Conservation (phyloP, 2,888 invertebrate species). For the Agrilus biguttatus region DNA sequence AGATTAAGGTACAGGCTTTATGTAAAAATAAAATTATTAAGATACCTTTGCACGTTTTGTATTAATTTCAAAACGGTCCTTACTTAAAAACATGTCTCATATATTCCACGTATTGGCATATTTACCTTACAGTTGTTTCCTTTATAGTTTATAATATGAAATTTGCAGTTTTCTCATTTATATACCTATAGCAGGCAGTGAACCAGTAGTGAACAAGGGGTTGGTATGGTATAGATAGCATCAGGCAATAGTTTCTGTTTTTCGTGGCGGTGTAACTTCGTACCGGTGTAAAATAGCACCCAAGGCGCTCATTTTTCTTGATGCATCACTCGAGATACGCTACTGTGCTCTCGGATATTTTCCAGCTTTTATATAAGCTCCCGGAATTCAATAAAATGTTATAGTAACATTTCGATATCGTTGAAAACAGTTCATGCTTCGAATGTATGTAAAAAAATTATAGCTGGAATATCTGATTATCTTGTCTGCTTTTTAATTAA, state of each 20-base stretch:
- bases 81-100: no score
- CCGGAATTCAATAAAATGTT: conserved; percentile 11
- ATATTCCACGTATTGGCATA: no score
- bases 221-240: conserved; percentile 6
- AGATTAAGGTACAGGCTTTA: no score
- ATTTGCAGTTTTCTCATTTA: not conserved
- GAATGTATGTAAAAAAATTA: no score
- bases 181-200: conserved; percentile 1
- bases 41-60: no score
- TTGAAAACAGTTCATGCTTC: not conserved
- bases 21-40: no score
- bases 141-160: not conserved
- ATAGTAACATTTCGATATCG: not conserved
- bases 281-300: conserved; percentile 19
- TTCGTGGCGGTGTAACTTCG: conserved; percentile 12
- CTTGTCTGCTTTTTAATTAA: no score
- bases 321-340: conserved; percentile 23
- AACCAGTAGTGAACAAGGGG: conserved; percentile 5
- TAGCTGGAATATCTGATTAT: no score
- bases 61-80: no score
- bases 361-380: conserved; percentile 17
- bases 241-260: conserved; percentile 5
- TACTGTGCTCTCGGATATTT: conserved; percentile 19
- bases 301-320: conserved; percentile 23
- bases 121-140: not conserved